phyloP scores from a whole-genome alignment of 2,888 invertebrate genomes.

The Dugesia japonica region DNA sequence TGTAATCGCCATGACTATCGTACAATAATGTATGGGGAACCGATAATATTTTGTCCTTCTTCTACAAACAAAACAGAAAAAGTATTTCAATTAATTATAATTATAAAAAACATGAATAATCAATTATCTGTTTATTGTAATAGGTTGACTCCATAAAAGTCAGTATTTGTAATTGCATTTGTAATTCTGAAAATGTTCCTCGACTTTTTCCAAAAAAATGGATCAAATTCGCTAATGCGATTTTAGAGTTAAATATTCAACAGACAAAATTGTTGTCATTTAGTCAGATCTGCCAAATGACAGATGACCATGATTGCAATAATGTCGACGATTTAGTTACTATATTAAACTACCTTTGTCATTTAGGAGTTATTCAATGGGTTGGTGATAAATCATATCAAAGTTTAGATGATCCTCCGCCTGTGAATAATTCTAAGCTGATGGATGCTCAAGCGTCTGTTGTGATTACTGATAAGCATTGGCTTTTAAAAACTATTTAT shows the following conservation, averaged over 20 bases:
- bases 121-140: too few species aligned
- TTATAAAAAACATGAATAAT: too few species aligned
- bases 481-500: background rate
- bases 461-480: background rate
- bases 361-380: background rate
- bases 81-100: too few species aligned
- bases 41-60: background rate
- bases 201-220: background rate
- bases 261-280: background rate
- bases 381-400: background rate
- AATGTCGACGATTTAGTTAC: background rate
- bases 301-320: background rate
- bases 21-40: background rate
- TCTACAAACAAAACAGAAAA: slow-evolving; percentile 1
- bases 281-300: slow-evolving; percentile 9
- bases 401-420: background rate
- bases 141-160: background rate
- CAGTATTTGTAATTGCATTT: background rate
- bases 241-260: background rate
- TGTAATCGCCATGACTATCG: background rate
- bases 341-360: background rate
- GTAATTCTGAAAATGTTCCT: slow-evolving; percentile 1
- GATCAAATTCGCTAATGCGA: background rate
- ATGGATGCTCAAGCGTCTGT: background rate
- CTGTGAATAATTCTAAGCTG: background rate